Conservation (phyloP, 2,888 invertebrate genomes). For the Pecten maximus region DNA sequence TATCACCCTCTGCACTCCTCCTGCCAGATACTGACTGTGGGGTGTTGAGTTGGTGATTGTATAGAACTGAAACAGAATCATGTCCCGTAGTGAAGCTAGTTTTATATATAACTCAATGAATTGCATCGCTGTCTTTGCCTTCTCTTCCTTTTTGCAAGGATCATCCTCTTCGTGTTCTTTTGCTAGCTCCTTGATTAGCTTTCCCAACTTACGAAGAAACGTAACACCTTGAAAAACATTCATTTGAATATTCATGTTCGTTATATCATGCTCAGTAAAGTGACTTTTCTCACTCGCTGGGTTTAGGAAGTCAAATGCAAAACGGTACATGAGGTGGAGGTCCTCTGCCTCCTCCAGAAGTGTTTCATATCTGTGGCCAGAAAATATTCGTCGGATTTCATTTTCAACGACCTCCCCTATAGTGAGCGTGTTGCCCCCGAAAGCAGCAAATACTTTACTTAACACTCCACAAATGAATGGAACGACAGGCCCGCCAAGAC, state of each 20-base stretch:
- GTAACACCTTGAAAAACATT: background rate
- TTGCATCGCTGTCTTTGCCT: background rate
- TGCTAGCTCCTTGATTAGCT: background rate
- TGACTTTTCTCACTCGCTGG: background rate
- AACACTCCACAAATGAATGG: background rate
- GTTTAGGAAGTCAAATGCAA: background rate
- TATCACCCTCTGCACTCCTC: background rate
- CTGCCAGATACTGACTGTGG: background rate
- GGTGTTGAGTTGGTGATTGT: background rate
- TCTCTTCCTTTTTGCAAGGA: background rate
- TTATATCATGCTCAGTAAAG: background rate
- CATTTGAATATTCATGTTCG: background rate
- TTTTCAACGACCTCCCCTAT: background rate
- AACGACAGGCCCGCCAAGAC: background rate
- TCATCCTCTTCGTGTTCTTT: background rate
- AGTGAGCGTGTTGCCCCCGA: background rate
- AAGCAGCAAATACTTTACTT: background rate
- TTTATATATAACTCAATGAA: background rate
- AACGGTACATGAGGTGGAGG: background rate
- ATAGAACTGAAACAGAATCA: background rate
- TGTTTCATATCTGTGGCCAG: background rate
- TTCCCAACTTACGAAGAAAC: background rate
- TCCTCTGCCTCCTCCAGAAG: background rate
- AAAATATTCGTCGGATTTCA: background rate
- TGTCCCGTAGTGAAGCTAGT: background rate